Base-by-base conservation (phyloP, 2,888 invertebrate species). In the Caenorhabditis auriculariae region DNA sequence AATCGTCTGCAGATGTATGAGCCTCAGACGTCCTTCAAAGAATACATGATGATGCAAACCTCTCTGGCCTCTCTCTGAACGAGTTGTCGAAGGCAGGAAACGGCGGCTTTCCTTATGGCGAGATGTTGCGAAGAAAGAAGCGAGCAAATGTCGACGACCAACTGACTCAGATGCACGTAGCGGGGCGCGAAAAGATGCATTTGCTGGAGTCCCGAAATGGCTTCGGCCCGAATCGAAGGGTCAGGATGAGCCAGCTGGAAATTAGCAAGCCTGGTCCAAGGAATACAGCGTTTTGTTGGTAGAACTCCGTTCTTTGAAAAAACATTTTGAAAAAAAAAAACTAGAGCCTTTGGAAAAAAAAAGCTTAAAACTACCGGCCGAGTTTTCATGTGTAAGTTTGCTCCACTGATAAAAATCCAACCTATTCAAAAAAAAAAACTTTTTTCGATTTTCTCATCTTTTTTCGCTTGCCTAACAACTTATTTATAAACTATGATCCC, bases 141-240 rank as follows among this genome's bases (percentile, higher is more conserved):
- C 2, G 52, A 54, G 27, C 60, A 52, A 28, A 62, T 62, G 48
- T 65, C 66, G 12, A 90, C 39, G 93, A 81, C 82, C 3, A 81
- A 58, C 42, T 67, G 70, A 55, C 91, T 90, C 73, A 96, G 86
- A 84, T 94, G 93, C 64, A 95, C 91, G 82, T 94, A 92, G 69
- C 90, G 87, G 0, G 94, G 93, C 53, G 95, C 94, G 85, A 98
- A 98, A 83, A 98, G 87, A 85, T 99, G 98, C 75, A 99, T 85
- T 81, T 98, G 95, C 82, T 99, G 98, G 48, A 95, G 87, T 77
- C 96, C 96, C 32, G 91, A 90, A 19, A 93, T 90, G 9, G 95
- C 95, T 83, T 96, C 96, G 0, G 95, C 91, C 43, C 93, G 91
- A 4, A 95, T 93, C 58, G 91, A 86, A 4, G 92, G 90, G 83